phyloP scores from a whole-genome alignment of 1,140 invertebrate species.

The Drosophila insularis region DNA sequence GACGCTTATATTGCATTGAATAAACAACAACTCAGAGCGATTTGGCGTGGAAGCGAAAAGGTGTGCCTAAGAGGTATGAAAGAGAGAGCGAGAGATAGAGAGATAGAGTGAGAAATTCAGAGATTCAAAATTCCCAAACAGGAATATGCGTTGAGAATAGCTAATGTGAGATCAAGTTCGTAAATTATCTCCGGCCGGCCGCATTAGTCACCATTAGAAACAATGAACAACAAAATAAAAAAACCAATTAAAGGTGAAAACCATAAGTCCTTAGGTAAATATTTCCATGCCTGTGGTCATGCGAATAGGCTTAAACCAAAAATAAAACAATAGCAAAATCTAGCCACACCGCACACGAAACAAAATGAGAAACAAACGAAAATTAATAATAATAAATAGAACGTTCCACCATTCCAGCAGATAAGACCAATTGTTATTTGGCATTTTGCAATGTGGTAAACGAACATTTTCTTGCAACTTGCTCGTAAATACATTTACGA shows the following conservation, averaged over 20 bases:
- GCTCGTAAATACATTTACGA: constrained; percentile 56
- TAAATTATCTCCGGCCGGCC: constrained; percentile 26
- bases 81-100: background rate
- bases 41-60: background rate
- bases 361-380: background rate
- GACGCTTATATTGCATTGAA: constrained; percentile 44
- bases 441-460: constrained; percentile 7
- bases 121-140: background rate
- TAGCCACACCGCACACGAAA: background rate
- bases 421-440: constrained; percentile 16
- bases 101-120: background rate
- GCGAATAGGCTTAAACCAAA: background rate
- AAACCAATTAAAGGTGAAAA: background rate
- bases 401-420: background rate
- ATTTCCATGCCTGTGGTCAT: constrained; percentile 6
- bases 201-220: background rate
- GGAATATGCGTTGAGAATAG: constrained; percentile 18
- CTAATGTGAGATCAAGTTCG: constrained; percentile 37
- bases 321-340: background rate
- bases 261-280: constrained; percentile 12
- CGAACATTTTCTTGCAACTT: constrained; percentile 14
- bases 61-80: background rate
- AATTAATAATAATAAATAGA: constrained; percentile 5
- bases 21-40: constrained; percentile 34
- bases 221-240: background rate